Percentiles rank a stretch among this genome's conserved stretches.
Evolutionary conservation across 2,797 vertebrate species (phyloP).

Genomic region (Parauchenoglanis punctatus): DNA sequence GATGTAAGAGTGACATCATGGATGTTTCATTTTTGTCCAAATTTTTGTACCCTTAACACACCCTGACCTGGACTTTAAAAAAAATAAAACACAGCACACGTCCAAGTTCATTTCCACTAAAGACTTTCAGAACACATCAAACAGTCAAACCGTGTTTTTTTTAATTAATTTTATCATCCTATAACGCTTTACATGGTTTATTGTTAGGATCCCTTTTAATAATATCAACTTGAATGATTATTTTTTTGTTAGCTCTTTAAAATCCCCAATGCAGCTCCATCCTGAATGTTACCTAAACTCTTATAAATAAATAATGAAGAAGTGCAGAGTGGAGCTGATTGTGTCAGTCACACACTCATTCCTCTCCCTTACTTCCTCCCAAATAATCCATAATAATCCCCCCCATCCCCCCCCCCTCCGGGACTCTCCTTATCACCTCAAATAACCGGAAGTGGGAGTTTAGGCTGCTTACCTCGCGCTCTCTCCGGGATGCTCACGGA

Average conservation of each 20-base stretch:
- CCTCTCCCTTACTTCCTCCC: not conserved
- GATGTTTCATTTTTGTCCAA: not conserved
- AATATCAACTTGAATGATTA: not conserved
- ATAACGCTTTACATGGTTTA: not conserved
- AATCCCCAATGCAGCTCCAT: not conserved
- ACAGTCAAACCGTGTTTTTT: not conserved
- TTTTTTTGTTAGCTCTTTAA: not conserved
- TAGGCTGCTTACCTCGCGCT: not conserved
- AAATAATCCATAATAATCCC: too few relatives aligned
- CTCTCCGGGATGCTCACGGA: conserved; percentile 5
- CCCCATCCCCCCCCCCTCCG: too few relatives aligned
- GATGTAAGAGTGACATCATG: not conserved
- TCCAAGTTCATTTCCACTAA: not conserved
- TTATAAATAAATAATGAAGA: conserved; percentile 6
- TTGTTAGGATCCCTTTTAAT: not conserved
- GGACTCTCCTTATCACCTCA: not conserved
- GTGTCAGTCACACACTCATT: not conserved
- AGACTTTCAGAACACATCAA: not conserved
- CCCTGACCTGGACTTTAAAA: not conserved
- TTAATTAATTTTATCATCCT: not conserved
- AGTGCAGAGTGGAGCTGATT: not conserved
- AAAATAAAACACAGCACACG: not conserved
- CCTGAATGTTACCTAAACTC: not conserved
- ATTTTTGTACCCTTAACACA: not conserved
- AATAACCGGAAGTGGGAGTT: not conserved